phyloP scores from a whole-genome alignment of 1,140 invertebrate genomes.

The Penaeus chinensis region DNA sequence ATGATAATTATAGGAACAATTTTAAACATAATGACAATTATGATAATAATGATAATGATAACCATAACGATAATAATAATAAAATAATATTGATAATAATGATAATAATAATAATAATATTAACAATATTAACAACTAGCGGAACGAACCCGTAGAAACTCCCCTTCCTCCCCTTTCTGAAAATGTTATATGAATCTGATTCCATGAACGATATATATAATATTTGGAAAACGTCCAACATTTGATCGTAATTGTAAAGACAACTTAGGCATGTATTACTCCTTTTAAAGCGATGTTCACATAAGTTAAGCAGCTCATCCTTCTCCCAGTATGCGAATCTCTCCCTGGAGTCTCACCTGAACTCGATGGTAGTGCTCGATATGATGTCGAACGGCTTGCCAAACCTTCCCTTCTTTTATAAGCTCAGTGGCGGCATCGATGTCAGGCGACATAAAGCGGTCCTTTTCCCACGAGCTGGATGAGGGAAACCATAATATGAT shows the following conservation, averaged over 20 bases:
- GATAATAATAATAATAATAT: background rate
- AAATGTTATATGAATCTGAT: too few species aligned
- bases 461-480: constrained; percentile 75
- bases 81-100: background rate
- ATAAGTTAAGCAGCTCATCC: background rate
- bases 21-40: too few species aligned
- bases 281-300: background rate
- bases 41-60: too few species aligned
- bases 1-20: too few species aligned
- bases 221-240: background rate
- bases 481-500: background rate
- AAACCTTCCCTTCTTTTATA: constrained; percentile 74
- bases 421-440: constrained; percentile 75
- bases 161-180: background rate
- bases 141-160: background rate
- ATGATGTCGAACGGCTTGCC: constrained; percentile 70
- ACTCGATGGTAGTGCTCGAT: constrained; percentile 70
- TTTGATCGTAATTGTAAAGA: background rate
- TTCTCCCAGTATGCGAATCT: background rate
- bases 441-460: constrained; percentile 78
- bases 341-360: constrained; percentile 63
- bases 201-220: too few species aligned
- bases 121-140: background rate
- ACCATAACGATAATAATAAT: too few species aligned
- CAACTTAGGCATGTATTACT: too few species aligned